Conservation (phyloP, 2,888 invertebrate species). For the Lacanobia oleracea region DNA sequence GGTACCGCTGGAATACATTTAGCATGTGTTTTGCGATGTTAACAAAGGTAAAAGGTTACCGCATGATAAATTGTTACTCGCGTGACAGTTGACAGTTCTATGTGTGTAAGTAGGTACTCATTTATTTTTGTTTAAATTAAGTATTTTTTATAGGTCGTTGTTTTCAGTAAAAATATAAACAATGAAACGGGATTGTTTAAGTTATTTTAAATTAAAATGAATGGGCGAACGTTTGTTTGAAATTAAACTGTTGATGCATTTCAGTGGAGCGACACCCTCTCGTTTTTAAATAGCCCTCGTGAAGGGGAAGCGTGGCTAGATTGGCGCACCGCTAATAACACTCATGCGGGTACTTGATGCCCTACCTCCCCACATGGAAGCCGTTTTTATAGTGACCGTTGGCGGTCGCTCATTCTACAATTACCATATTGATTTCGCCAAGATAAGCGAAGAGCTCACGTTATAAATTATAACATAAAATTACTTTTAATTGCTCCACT, state of each 20-base stretch:
- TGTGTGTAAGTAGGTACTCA: background rate
- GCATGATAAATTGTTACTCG: constrained; percentile 46
- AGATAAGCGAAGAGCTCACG: constrained; percentile 74
- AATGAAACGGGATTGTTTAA: constrained; percentile 45
- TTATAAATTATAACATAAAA: constrained; percentile 68
- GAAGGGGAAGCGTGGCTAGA: constrained; percentile 82
- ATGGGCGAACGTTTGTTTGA: constrained; percentile 57
- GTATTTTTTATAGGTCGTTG: constrained; percentile 13
- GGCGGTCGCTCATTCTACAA: constrained; percentile 70
- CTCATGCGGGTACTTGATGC: constrained; percentile 84
- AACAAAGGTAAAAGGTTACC: constrained; percentile 59
- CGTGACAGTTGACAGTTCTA: constrained; percentile 33
- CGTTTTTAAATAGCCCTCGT: constrained; percentile 80
- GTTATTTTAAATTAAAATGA: constrained; percentile 61
- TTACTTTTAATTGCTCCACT: constrained; percentile 68
- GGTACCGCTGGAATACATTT: constrained; percentile 33
- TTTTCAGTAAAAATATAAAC: constrained; percentile 29
- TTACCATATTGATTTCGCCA: constrained; percentile 84
- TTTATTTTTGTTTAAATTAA: constrained; percentile 13
- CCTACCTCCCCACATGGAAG: constrained; percentile 70
- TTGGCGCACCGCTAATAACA: constrained; percentile 86
- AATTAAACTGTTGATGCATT: constrained; percentile 76
- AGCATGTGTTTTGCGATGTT: constrained; percentile 34
- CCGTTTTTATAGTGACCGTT: constrained; percentile 77
- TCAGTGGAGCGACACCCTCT: constrained; percentile 81